Conservation (phyloP, 2,113 vertebrate species). For the Gymnogyps californianus region DNA sequence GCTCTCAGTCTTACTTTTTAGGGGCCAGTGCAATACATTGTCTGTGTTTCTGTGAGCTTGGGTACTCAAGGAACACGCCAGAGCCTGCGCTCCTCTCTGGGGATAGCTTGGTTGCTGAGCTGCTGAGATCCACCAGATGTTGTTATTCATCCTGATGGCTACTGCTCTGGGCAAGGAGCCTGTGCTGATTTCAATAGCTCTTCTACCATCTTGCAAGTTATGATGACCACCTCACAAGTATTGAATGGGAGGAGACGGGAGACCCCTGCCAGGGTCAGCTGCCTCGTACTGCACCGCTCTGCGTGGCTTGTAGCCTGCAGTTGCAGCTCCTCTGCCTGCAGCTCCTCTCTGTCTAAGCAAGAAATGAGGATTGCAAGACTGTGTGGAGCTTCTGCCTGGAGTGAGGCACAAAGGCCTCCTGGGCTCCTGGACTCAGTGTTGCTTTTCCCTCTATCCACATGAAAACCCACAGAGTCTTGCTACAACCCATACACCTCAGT, state of each 20-base stretch:
- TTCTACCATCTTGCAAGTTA: not conserved
- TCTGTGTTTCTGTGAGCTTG: not conserved
- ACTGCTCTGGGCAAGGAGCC: not conserved
- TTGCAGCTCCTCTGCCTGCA: not conserved
- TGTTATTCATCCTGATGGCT: not conserved
- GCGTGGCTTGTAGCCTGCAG: accelerated
- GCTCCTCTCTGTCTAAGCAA: not conserved
- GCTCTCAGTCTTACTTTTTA: not conserved
- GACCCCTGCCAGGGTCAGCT: not conserved
- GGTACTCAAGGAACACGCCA: not conserved
- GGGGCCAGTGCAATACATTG: not conserved
- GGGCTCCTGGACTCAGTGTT: not conserved
- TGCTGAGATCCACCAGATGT: not conserved
- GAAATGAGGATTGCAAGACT: not conserved
- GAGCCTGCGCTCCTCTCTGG: not conserved
- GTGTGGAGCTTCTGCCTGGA: not conserved
- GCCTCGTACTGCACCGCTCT: accelerated
- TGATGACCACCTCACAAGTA: not conserved
- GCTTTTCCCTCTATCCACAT: not conserved
- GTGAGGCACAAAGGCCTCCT: accelerated
- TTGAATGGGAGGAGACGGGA: not conserved
- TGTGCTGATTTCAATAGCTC: not conserved
- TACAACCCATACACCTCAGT: not conserved
- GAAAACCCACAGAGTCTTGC: not conserved
- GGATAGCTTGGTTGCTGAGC: not conserved